Percentiles rank a stretch among this genome's conserved stretches.
These are phyloP conservation scores for Automeris io DNA, from an alignment of 2,888 invertebrate species.

Conservation along the genomic window DNA sequence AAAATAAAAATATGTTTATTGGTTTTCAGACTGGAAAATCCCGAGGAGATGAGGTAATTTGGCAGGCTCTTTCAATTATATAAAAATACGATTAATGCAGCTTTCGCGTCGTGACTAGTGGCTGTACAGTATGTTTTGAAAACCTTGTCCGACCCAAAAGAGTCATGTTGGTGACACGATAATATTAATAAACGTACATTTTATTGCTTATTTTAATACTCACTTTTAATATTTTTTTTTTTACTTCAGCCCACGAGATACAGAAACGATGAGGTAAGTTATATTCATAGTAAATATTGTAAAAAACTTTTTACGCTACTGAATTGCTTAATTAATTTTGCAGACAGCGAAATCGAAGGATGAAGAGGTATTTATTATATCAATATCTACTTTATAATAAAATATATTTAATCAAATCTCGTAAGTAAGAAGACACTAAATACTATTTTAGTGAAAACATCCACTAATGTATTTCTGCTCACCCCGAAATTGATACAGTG, in stretches of 20 bases:
- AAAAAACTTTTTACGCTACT: neutral
- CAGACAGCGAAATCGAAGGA: slow-evolving; percentile 44
- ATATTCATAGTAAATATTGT: neutral
- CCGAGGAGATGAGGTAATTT: slow-evolving; percentile 46
- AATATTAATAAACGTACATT: neutral
- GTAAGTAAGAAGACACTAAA: too few relatives aligned
- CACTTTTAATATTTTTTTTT: too few relatives aligned
- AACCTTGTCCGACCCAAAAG: too few relatives aligned
- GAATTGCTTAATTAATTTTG: slow-evolving; percentile 16
- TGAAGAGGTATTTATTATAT: slow-evolving; percentile 14
- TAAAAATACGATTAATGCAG: too few relatives aligned
- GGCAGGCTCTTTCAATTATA: slow-evolving; percentile 1
- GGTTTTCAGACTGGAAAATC: slow-evolving; percentile 51
- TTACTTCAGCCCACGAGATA: slow-evolving; percentile 29
- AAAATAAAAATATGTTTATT: too few relatives aligned
- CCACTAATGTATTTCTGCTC: too few relatives aligned
- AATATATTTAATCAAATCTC: neutral
- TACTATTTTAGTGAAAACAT: too few relatives aligned
- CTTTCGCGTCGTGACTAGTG: too few relatives aligned
- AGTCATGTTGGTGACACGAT: neutral
- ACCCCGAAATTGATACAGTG: too few relatives aligned
- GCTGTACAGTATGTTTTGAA: too few relatives aligned
- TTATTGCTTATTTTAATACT: too few relatives aligned
- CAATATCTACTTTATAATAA: neutral
- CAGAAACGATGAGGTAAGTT: slow-evolving; percentile 26